Base-by-base conservation (phyloP, 2,888 invertebrate species). In the Anaspis maculata region DNA sequence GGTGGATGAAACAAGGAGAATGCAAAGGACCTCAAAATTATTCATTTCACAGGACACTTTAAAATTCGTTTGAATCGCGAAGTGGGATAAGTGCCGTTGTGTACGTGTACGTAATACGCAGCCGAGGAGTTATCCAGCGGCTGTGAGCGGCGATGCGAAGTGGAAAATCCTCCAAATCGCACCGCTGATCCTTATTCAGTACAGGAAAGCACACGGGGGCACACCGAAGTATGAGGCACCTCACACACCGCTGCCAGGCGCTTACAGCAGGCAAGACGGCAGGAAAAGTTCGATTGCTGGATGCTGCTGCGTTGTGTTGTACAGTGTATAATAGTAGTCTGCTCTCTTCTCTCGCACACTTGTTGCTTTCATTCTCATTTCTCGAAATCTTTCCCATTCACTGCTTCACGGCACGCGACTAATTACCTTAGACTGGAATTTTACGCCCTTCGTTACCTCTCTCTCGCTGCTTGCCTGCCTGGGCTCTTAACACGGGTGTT, bases 391-490 rank as follows among this genome's bases (percentile, higher is more conserved):
- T 41, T 46, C 45, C n/a, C 44, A 46, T 48, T 48, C 46, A 45
- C 46, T 39, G 45, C 37, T 37, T 41, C 49, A 39, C 51, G 46
- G 52, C 54, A 54, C 49, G 52, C 54, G 49, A 51, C 52, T 56
- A 54, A 56, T 56, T 56, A 56, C 49, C 45, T 30, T 27, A 25
- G 42, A 42, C 44, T 42, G 42, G 45, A 37, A 44, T 49, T 51
- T 46, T 44, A 40, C 44, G 39, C 40, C 40, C 35, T 44, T 52
- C 45, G 44, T 45, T 44, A 37, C 42, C 34, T 45, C 44, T 12
- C n/a, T 12, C 11, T n/a, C n/a, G n/a, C n/a, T n/a, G n/a, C n/a
- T n/a, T n/a, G n/a, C n/a, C n/a, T n/a, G n/a, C n/a, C n/a, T n/a
- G n/a, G n/a, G n/a, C n/a, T n/a, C n/a, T n/a, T n/a, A n/a, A n/a